These are phyloP conservation scores for Sycobia sp. DNA, from an alignment of 1,140 invertebrate species.

Conservation along the genomic window DNA sequence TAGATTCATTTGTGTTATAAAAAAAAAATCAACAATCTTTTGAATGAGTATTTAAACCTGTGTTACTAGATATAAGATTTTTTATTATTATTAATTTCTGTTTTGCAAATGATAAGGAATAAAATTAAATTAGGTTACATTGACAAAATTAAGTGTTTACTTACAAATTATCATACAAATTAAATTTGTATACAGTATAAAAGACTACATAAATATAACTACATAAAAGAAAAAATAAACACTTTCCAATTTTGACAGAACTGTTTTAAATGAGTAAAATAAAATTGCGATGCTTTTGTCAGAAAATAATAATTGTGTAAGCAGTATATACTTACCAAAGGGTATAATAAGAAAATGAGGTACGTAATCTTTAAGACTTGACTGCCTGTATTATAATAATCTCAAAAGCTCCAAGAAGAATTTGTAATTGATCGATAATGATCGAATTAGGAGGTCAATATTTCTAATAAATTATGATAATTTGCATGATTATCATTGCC, in stretches of 20 bases:
- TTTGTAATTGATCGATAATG: slow-evolving; percentile 29
- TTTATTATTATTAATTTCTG: no score
- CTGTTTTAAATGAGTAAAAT: slow-evolving; percentile 25
- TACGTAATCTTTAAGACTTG: slow-evolving; percentile 25
- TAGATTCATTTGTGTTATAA: slow-evolving; percentile 20
- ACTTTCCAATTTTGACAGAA: slow-evolving; percentile 9
- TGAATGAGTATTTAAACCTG: slow-evolving; percentile 22
- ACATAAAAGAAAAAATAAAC: no score
- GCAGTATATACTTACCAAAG: slow-evolving; percentile 21
- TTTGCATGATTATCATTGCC: slow-evolving; percentile 7
- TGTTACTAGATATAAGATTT: slow-evolving; percentile 10
- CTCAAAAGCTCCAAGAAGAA: not conserved
- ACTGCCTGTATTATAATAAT: slow-evolving; percentile 30
- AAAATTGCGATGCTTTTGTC: slow-evolving; percentile 16
- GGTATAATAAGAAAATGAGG: slow-evolving; percentile 24
- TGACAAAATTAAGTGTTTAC: no score
- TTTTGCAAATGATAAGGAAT: no score
- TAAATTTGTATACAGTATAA: slow-evolving; percentile 4
- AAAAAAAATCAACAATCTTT: slow-evolving; percentile 24
- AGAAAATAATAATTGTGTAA: slow-evolving; percentile 12
- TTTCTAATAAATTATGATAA: slow-evolving; percentile 18
- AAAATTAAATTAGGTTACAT: no score
- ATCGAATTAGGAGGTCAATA: slow-evolving; percentile 16
- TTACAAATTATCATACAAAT: no score
- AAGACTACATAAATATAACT: not conserved